phyloP scores from a whole-genome alignment of 1,140 invertebrate genomes.

The Sminthurinus signatus region DNA sequence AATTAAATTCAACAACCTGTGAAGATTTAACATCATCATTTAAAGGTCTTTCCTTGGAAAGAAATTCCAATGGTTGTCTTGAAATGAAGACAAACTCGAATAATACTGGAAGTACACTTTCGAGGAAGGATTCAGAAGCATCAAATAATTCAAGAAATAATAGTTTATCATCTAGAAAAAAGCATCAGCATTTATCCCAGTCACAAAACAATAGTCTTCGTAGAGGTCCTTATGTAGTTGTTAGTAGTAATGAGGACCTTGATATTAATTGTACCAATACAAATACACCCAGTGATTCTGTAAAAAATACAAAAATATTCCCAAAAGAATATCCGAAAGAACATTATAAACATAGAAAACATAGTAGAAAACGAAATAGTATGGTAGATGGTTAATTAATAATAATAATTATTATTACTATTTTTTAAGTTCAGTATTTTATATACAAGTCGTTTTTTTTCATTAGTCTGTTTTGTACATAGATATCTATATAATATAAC shows the following conservation, averaged over 20 bases:
- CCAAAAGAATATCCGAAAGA: slow-evolving; percentile 41
- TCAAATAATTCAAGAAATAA: slow-evolving; percentile 9
- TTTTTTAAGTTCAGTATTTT: not conserved
- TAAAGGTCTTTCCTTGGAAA: slow-evolving; percentile 18
- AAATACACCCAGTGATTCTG: slow-evolving; percentile 14
- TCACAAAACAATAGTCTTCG: slow-evolving; percentile 21
- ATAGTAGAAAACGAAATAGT: slow-evolving; percentile 35
- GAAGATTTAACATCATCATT: slow-evolving; percentile 34
- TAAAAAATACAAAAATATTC: slow-evolving; percentile 26
- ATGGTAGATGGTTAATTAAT: slow-evolving; percentile 21
- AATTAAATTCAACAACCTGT: slow-evolving; percentile 23
- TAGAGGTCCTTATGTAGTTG: slow-evolving; percentile 32
- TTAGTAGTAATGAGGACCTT: slow-evolving; percentile 37
- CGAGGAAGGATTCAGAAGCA: not conserved
- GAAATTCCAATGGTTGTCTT: not conserved
- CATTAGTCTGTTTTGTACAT: too few relatives aligned
- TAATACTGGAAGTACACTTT: not conserved
- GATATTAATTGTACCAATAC: too few relatives aligned
- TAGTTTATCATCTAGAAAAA: slow-evolving; percentile 27
- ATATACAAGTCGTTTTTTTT: too few relatives aligned
- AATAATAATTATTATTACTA: not conserved
- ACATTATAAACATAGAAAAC: slow-evolving; percentile 39
- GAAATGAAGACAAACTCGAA: slow-evolving; percentile 21
- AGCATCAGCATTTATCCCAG: slow-evolving; percentile 19
- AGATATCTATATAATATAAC: too few relatives aligned